These are phyloP conservation scores for Ibidorhyncha struthersii DNA, from an alignment of 2,113 vertebrate species.

Conservation along the genomic window DNA sequence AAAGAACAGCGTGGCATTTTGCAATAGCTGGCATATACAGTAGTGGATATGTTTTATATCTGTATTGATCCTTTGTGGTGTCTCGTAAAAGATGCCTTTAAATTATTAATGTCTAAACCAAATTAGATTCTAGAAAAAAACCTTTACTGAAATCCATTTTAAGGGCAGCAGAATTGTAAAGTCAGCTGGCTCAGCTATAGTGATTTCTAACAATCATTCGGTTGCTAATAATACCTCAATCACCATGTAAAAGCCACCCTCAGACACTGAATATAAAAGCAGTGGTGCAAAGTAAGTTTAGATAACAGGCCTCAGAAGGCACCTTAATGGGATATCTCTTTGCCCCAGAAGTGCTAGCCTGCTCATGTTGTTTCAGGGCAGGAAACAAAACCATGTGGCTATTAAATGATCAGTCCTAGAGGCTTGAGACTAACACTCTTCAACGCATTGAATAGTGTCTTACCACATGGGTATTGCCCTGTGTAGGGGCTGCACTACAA, in stretches of 20 bases:
- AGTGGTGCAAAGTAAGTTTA: not conserved
- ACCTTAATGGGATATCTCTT: not conserved
- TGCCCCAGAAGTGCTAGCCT: not conserved
- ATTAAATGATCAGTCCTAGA: not conserved
- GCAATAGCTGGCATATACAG: not conserved
- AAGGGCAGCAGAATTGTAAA: conserved; percentile 45
- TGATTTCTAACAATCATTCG: conserved; percentile 40
- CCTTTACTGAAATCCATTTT: conserved; percentile 41
- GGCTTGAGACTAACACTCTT: not conserved
- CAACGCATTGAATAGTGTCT: not conserved
- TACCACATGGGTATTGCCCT: not conserved
- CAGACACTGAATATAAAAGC: not conserved
- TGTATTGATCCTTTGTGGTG: conserved; percentile 63
- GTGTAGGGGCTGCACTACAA: not conserved
- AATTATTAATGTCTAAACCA: conserved; percentile 70
- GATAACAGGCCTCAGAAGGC: not conserved
- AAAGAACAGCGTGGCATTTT: not conserved
- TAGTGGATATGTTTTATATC: conserved; percentile 22
- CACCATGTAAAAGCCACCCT: not conserved
- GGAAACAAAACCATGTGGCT: not conserved
- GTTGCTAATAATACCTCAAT: not conserved
- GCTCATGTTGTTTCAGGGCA: not conserved
- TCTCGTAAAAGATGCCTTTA: conserved; percentile 57
- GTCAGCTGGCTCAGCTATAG: conserved; percentile 52
- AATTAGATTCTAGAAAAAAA: conserved; percentile 38